phyloP scores from a whole-genome alignment of 2,888 invertebrate genomes.

The Camponotus fellah region DNA sequence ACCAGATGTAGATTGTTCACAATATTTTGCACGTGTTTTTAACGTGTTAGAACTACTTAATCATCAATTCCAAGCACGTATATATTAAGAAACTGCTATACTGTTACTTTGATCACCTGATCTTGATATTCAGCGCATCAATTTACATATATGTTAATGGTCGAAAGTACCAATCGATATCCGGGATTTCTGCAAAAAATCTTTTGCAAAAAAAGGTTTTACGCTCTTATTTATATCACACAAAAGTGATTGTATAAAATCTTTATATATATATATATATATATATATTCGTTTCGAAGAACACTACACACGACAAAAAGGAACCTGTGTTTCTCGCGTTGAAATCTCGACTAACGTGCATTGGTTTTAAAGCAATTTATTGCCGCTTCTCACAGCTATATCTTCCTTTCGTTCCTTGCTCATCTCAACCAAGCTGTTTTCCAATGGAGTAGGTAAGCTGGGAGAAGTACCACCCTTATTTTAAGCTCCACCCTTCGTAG shows the following conservation, averaged over 20 bases:
- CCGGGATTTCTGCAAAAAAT: not conserved
- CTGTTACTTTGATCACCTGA: not conserved
- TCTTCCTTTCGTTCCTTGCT: constrained; percentile 57
- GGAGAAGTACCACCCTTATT: constrained; percentile 82
- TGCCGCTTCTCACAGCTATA: constrained; percentile 57
- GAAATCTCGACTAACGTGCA: not conserved
- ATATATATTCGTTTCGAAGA: not conserved
- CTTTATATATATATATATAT: too few species aligned
- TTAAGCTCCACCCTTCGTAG: constrained; percentile 84
- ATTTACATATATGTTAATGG: not conserved
- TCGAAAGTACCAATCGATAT: not conserved
- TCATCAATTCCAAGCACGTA: not conserved
- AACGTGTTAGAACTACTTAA: not conserved
- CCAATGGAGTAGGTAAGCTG: constrained; percentile 71
- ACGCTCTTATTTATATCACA: too few species aligned
- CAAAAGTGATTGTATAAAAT: too few species aligned
- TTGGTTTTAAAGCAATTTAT: constrained; percentile 11
- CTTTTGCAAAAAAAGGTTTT: not conserved
- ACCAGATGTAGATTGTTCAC: not conserved
- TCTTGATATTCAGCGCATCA: not conserved
- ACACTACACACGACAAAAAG: not conserved
- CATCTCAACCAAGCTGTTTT: constrained; percentile 63
- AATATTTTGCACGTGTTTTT: not conserved
- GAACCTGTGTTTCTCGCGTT: not conserved
- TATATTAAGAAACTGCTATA: not conserved